Base-by-base conservation (phyloP, 2,113 vertebrate species). In the Hemicordylus capensis region DNA sequence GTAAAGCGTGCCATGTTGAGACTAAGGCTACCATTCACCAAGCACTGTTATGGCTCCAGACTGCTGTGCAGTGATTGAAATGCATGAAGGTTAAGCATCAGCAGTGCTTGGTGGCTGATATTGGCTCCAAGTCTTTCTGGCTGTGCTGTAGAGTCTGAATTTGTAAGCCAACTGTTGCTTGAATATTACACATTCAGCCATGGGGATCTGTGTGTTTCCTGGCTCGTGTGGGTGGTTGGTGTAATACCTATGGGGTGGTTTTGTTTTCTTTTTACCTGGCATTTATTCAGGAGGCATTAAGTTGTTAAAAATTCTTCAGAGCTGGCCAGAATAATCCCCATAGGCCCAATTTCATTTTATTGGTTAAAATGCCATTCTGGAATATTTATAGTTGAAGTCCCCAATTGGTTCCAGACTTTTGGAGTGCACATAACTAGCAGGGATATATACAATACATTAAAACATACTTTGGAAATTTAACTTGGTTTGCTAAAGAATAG, bases 261-360 rank as follows among this genome's bases (percentile, higher is more conserved):
- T 31, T 46, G 4, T 46, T 83, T 74, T 63, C 69, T 39, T 48
- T 48, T 48, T 34, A 34, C 69, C 34, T 37, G 34, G 39, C 70
- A 12, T 85, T 54, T 74, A 51, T 88, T 69, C 63, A 73, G 51
- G 87, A 76, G 15, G 69, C 75, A 28, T 44, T 76, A 12, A 51
- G 83, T 67, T 85, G 67, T 86, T 74, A n/a, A n/a, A n/a, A n/a
- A n/a, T n/a, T n/a, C n/a, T n/a, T n/a, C n/a, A n/a, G n/a, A n/a
- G n/a, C n/a, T 54, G 81, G 64, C 54, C 39, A 89, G 2, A 85
- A 46, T 24, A 72, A 89, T 90, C 81, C 69, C 34, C 5, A 89
- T 56, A 44, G 19, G n/a, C 3, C 14, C 46, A 80, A 0, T 66
- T 5, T 73, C 4, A 19, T 90, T 85, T 90, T 67, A 24, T 34